These are phyloP conservation scores for Tanytarsus gracilentus DNA, from an alignment of 2,888 invertebrate species.

Conservation along the genomic window DNA sequence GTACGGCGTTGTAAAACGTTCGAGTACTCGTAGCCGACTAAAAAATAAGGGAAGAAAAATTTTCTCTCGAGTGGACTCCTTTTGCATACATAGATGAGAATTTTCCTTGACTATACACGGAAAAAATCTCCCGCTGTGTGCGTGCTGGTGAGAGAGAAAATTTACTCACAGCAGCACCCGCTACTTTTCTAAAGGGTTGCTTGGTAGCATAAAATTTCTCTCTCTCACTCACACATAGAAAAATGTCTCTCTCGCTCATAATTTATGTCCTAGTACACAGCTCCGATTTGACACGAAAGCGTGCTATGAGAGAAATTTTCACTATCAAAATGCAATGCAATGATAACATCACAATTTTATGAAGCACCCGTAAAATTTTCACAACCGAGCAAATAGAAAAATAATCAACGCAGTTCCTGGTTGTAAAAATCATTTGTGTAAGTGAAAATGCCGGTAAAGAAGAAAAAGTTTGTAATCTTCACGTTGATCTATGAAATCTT, in stretches of 20 bases:
- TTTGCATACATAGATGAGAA: not conserved
- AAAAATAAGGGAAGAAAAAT: not conserved
- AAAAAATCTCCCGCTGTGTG: too few relatives aligned
- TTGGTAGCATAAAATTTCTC: not conserved
- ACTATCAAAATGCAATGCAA: not conserved
- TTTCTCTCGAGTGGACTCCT: not conserved
- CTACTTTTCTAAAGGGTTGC: not conserved
- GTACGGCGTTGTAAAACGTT: slow-evolving; percentile 8
- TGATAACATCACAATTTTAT: too few relatives aligned
- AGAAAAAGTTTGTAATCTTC: not conserved
- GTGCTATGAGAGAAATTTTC: slow-evolving; percentile 2
- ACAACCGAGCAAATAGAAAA: too few relatives aligned
- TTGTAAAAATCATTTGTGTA: too few relatives aligned
- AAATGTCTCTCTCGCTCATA: too few relatives aligned
- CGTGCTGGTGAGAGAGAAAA: not conserved
- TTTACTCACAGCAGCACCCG: not conserved
- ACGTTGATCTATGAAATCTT: slow-evolving; percentile 14
- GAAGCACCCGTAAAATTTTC: too few relatives aligned
- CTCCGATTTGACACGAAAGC: too few relatives aligned
- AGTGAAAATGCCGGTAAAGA: not conserved
- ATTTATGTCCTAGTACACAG: too few relatives aligned
- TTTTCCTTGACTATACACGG: not conserved
- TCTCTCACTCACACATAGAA: not conserved
- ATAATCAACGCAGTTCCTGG: too few relatives aligned
- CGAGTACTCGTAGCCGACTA: slow-evolving; percentile 22